A percentile compares a stretch with the other conserved stretches of the same genome.
phyloP scores from a whole-genome alignment of 2,113 vertebrate species.

The Dicrurus megarhynchus region DNA sequence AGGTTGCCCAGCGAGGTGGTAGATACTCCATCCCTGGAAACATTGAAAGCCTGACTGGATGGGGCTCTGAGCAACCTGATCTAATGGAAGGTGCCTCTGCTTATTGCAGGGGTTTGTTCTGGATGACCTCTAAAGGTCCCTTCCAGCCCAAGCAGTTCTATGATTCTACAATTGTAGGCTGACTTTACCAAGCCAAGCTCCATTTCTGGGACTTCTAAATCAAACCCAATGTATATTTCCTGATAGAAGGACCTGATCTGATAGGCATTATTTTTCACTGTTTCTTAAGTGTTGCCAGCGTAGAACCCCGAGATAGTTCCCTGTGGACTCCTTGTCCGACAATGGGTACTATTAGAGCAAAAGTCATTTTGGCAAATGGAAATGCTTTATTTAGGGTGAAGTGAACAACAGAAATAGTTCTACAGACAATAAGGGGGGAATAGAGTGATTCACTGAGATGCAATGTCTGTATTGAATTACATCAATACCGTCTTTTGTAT shows the following conservation, averaged over 20 bases:
- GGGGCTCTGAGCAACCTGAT: not conserved
- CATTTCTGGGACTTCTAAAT: not conserved
- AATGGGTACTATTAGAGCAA: not conserved
- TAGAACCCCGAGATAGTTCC: not conserved
- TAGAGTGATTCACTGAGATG: not conserved
- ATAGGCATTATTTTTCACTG: not conserved
- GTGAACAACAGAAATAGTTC: not conserved
- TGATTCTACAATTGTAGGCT: not conserved
- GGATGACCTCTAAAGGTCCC: not conserved
- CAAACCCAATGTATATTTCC: not conserved
- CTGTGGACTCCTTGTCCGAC: not conserved
- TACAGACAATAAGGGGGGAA: not conserved
- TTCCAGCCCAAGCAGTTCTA: not conserved
- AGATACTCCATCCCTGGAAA: not conserved
- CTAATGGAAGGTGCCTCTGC: not conserved
- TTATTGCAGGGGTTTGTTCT: not conserved
- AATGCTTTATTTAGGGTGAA: not conserved
- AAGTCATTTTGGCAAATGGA: not conserved
- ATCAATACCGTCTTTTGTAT: not conserved
- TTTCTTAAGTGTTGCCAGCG: not conserved
- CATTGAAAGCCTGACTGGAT: not conserved
- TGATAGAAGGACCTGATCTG: not conserved
- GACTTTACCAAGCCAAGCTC: not conserved
- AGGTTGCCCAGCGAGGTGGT: accelerated
- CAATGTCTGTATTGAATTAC: not conserved